These are phyloP conservation scores for Ophiothrix spiculata DNA, from an alignment of 35 echinoderm and acorn worm genomes.

Conservation along the genomic window DNA sequence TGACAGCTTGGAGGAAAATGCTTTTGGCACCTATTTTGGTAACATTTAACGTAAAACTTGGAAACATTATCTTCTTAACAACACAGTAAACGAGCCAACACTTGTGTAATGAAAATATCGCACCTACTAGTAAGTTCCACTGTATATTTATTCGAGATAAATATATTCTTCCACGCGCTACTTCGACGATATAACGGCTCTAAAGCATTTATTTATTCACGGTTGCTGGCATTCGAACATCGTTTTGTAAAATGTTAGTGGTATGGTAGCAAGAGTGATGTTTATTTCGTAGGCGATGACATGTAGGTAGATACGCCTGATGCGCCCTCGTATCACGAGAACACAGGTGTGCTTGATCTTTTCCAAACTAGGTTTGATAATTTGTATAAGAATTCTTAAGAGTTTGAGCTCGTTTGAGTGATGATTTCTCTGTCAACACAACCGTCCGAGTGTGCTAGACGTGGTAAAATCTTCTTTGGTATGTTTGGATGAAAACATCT, in stretches of 20 bases:
- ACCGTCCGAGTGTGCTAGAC: not conserved
- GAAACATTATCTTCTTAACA: not conserved
- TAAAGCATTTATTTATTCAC: not conserved
- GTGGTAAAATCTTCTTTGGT: not conserved
- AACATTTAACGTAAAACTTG: not conserved
- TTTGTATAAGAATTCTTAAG: not conserved
- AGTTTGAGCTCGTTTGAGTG: conserved; percentile 11
- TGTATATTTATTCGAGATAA: conserved; percentile 8
- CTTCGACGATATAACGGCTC: not conserved
- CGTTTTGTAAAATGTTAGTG: not conserved
- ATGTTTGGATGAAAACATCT: not conserved
- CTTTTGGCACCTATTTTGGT: not conserved
- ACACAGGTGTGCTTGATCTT: not conserved
- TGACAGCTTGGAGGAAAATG: too few relatives aligned
- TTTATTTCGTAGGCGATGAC: not conserved
- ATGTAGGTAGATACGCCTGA: not conserved
- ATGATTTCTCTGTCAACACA: not conserved
- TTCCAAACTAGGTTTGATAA: not conserved
- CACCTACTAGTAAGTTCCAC: not conserved
- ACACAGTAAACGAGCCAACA: not conserved
- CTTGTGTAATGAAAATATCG: not conserved
- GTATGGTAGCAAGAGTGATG: not conserved
- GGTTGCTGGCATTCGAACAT: conserved; percentile 4
- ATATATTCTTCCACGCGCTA: not conserved
- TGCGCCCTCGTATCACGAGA: not conserved